Conservation (phyloP, 1,140 invertebrate species). For the Epicauta chinensis region DNA sequence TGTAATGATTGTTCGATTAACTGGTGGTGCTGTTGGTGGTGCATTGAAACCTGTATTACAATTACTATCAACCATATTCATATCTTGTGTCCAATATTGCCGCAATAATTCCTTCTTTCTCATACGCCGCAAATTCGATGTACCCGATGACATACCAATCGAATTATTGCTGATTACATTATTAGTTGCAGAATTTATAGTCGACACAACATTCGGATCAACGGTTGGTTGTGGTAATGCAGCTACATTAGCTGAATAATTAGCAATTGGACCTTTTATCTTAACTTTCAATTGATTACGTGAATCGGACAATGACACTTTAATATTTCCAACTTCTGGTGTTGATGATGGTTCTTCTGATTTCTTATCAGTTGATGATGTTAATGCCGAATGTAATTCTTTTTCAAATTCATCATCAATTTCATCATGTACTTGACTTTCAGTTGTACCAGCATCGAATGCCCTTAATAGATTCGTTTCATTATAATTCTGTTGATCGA, state of each 20-base stretch:
- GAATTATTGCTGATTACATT: conserved; percentile 24
- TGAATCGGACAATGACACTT: conserved; percentile 65
- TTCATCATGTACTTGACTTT: conserved; percentile 58
- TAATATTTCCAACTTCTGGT: conserved; percentile 49
- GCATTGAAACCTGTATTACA: conserved; percentile 44
- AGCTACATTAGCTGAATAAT: conserved; percentile 54
- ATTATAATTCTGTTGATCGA: conserved; percentile 48
- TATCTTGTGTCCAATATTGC: conserved; percentile 80
- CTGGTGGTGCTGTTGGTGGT: conserved; percentile 54
- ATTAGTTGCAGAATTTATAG: conserved; percentile 20
- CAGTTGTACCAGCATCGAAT: conserved; percentile 57
- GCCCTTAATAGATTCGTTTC: conserved; percentile 56
- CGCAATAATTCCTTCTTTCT: conserved; percentile 81
- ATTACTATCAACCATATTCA: conserved; percentile 70
- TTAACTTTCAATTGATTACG: conserved; percentile 83
- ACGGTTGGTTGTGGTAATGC: conserved; percentile 48
- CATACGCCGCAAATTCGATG: conserved; percentile 75
- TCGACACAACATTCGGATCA: conserved; percentile 14
- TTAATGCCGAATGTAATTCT: conserved; percentile 60
- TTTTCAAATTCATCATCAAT: conserved; percentile 76
- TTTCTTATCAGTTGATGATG: conserved; percentile 50
- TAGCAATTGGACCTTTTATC: conserved; percentile 82
- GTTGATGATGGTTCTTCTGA: conserved; percentile 45
- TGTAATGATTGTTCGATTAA: conserved; percentile 67
- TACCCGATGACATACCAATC: conserved; percentile 37